Evolutionary conservation across 30 jellyfish, hydroid and myxozoan species (phyloP).

Genomic region (Morbakka virulenta): DNA sequence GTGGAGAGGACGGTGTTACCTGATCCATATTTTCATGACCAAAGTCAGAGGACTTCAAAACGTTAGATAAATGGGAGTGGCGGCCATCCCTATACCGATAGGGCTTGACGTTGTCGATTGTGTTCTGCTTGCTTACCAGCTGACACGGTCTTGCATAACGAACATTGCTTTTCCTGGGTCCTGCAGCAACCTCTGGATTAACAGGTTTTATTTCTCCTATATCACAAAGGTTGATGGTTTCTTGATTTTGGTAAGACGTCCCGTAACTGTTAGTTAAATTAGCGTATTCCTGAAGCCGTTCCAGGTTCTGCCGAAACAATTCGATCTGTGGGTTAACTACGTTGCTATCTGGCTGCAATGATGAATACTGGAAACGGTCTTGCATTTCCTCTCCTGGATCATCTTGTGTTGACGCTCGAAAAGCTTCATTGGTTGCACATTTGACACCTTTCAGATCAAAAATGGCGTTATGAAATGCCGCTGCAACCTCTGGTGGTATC

Average conservation of each 20-base stretch:
- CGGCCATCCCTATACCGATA: not conserved
- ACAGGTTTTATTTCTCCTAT: no score
- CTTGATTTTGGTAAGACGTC: not conserved
- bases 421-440: not conserved
- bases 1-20: not conserved
- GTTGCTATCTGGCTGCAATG: not conserved
- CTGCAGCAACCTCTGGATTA: no score
- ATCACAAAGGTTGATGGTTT: not conserved
- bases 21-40: not conserved
- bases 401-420: not conserved
- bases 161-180: no score
- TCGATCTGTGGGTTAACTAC: no score
- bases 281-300: not conserved
- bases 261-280: not conserved
- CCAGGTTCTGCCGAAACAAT: not conserved
- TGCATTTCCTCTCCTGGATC: not conserved
- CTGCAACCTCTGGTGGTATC: slow-evolving; percentile 95
- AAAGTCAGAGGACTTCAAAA: not conserved
- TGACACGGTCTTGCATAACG: not conserved
- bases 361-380: no score
- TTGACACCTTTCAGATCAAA: slow-evolving; percentile 72
- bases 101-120: not conserved
- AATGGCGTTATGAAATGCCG: slow-evolving; percentile 78
- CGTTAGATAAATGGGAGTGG: not conserved
- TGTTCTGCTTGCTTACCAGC: not conserved